A percentile compares a stretch with the other conserved stretches of the same genome.
Evolutionary conservation across 2,888 invertebrate genomes (phyloP).

Genomic region (Oscheius myriophilus): DNA sequence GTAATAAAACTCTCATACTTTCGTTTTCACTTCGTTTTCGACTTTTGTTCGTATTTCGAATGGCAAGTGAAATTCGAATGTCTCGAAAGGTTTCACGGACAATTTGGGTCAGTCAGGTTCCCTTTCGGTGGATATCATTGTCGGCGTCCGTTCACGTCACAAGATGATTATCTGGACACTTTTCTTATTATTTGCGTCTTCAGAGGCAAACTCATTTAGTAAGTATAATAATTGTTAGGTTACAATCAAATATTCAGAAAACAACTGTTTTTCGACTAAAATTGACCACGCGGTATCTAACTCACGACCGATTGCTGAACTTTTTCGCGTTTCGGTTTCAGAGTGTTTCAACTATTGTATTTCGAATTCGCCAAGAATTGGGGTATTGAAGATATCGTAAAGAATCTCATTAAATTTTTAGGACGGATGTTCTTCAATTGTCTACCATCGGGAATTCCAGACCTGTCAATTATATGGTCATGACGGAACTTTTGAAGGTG

Average conservation of each 20-base stretch:
- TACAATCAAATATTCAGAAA: constrained; percentile 2
- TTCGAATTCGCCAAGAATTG: constrained; percentile 48
- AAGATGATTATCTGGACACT: constrained; percentile 18
- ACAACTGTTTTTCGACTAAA: constrained; percentile 21
- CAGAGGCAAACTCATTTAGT: constrained; percentile 16
- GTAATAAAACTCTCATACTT: too few relatives aligned
- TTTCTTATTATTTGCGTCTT: constrained; percentile 9
- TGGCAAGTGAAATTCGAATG: constrained; percentile 17
- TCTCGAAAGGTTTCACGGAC: constrained; percentile 17
- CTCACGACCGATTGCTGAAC: constrained; percentile 58
- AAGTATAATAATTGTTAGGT: not conserved
- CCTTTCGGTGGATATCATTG: constrained; percentile 14
- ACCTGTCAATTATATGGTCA: constrained; percentile 62
- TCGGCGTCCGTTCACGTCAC: constrained; percentile 17
- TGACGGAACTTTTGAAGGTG: constrained; percentile 41
- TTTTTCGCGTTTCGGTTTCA: constrained; percentile 56
- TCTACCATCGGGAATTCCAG: constrained; percentile 62
- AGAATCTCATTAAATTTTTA: constrained; percentile 34
- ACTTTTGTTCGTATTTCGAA: not conserved
- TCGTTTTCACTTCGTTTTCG: too few relatives aligned
- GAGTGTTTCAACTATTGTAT: constrained; percentile 65
- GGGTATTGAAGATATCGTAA: constrained; percentile 35
- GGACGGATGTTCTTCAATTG: constrained; percentile 62
- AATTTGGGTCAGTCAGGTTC: constrained; percentile 25
- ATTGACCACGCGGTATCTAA: constrained; percentile 51